Evolutionary conservation across 2,113 vertebrate genomes (phyloP), one percentile per base, ranked within the genome.

Genomic region (Marmota monax): DNA sequence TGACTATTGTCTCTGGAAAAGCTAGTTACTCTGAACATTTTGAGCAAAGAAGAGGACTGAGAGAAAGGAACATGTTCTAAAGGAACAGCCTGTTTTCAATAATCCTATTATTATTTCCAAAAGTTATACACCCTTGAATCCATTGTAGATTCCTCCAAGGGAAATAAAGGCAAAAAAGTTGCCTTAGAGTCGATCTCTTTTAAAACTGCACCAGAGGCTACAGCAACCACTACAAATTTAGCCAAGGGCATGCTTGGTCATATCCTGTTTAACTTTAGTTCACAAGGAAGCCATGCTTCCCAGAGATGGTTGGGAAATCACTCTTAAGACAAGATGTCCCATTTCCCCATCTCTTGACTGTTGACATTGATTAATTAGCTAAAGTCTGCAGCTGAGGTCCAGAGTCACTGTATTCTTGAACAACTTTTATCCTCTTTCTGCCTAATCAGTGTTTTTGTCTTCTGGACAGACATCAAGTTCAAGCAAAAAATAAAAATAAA

Each of bases 381-480:
- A 4, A 74, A 95, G 82, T 88, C 91, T 48, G 13, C 2, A 94
- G 73, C 96, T 87, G 79, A 92, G 45, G n/a, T 39, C 69, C 79
- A 34, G 74, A 89, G 32, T 90, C 67, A 56, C 29, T 96, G 88
- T 96, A 42, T 73, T 90, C 95, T 96, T 94, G 42, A 97, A 97
- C 29, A 48, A 90, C n/a, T 92, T 97, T 92, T 95, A 76, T 84
- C 94, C 67, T 92, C 48, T 27, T 95, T 98, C 84, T 72, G 85
- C 69, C 70, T 97, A 96, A 95, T 92, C 91, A 96, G 70, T 93
- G 0, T 82, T 94, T 97, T 97, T 98, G 73, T 98, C 98, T 95
- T 94, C 88, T 96, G 53, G 63, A 84, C 90, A 96, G 96, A 94
- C 67, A 98, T 74, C 37, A 96, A 88, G 4, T 12, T 97, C 10